Evolutionary conservation across 2,113 vertebrate species (phyloP).

Genomic region (Passer montanus): DNA sequence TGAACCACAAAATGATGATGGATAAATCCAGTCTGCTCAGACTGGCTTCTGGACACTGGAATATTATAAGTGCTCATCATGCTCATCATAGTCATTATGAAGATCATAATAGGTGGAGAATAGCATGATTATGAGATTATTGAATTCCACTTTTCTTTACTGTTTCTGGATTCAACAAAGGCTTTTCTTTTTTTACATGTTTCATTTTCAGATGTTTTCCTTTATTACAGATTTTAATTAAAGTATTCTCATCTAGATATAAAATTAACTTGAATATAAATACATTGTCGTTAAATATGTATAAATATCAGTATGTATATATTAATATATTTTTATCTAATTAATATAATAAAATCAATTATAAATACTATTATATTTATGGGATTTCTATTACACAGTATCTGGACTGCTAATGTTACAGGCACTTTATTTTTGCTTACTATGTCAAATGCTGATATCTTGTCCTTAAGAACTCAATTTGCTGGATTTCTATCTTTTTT

Average conservation of each 20-base stretch:
- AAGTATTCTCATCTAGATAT: not conserved
- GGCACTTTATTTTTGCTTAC: not conserved
- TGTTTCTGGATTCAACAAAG: not conserved
- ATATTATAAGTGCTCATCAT: not conserved
- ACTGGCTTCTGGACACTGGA: constrained; percentile 1
- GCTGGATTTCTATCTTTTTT: not conserved
- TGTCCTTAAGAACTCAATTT: not conserved
- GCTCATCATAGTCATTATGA: not conserved
- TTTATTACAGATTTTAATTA: not conserved
- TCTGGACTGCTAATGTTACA: not conserved
- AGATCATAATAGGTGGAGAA: not conserved
- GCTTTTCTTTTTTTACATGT: not conserved
- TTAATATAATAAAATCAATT: not conserved
- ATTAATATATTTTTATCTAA: not conserved
- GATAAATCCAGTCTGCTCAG: constrained; percentile 54
- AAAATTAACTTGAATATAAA: not conserved
- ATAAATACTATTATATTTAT: not conserved
- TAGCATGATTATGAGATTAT: not conserved
- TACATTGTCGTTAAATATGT: not conserved
- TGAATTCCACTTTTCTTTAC: not conserved
- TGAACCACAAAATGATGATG: constrained; percentile 50
- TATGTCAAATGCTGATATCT: not conserved
- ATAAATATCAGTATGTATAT: not conserved
- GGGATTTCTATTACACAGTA: not conserved
- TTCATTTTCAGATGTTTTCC: not conserved